Evolutionary conservation across 2,113 vertebrate genomes (phyloP), one percentile per base, ranked within the genome.

Genomic region (Hydrochoerus hydrochaeris): DNA sequence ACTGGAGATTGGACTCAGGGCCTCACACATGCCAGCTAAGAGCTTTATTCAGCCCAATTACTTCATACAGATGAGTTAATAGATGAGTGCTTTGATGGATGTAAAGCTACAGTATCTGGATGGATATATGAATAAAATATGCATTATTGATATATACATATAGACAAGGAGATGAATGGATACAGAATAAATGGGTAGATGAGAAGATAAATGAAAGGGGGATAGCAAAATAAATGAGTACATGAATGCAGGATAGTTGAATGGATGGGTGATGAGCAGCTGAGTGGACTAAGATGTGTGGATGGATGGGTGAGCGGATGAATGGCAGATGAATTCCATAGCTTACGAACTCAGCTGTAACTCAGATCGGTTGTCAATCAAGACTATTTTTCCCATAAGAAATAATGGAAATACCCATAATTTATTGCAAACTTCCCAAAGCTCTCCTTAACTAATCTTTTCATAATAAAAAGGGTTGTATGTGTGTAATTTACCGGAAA

Each of bases 11-110:
- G 49, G 44, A 80, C 77, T 35, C 30, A 80, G 30, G 4, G 77
- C 46, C 46, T 80, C 30, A 52, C 28, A 30, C 46, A 80, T 80
- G 16, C 30, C 30, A 80, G 49, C 16, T 30, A 80, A 54, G 49
- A 52, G 32, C 46, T 35, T 44, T 80, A 52, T 52, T 32, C 11
- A 80, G 4, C 46, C 30, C 77, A 80, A 2, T 26, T 92, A 65
- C 85, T 90, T 71, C 54, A 73, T 78, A 54, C 44, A 82, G 65
- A 85, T 78, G 75, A 95, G 32, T 88, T 81, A 85, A 38, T 58
- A 90, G 41, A 67, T 75, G 14, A 95, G 41, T 86, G 73, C 30
- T 58, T 87, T 46, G n/a, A 63, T 91, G 75, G 7, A 20, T 87
- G 58, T 87, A 16, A 77, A 17, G 60, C 7, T 84, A 54, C 24